Base-by-base conservation (phyloP, 2,113 vertebrate genomes). In the Tyrannus savana region DNA sequence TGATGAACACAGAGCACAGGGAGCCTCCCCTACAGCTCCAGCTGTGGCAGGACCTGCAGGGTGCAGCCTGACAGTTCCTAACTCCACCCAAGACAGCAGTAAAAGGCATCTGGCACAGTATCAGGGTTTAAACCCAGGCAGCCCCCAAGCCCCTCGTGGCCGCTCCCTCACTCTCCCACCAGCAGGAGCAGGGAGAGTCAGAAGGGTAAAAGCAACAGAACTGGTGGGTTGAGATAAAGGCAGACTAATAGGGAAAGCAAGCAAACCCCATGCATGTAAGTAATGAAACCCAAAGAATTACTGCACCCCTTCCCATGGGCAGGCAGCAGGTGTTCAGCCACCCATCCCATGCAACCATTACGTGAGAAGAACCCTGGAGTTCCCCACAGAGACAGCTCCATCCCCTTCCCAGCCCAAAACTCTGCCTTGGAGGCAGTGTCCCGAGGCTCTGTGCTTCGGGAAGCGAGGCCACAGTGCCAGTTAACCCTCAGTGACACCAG, bases 11-110 rank as follows among this genome's bases (percentile, higher is more conserved):
- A 19, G 6, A 41, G 66, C 50, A 53, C 31, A 4, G 1, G 5
- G 46, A 46, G 31, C 28, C 58, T 95, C 19, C 35, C 41, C 72
- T 42, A 11, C 21, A 33, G 8, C 58, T 46, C 52, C 47, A n/a
- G 67, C 52, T 49, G 13, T 13, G 31, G 12, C 13, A 13, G 55
- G 42, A 91, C 53, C 67, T 49, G 1, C 46, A 13, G 72, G 46
- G 46, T 23, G 24, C 76, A 85, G 75, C 90, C 87, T n/a, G 49
- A 68, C 62, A 10, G 44, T 9, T 50, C n/a, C 58, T 55, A 41
- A 37, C 80, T 80, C 72, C 63, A 80, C 55, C n/a, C 91, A 86
- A 33, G 76, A 39, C n/a, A 62, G 41, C 27, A 80, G 90, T 37
- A 77, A 74, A 89, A 77, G 2, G 16, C 50, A 77, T 74, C 91